Base-by-base conservation (phyloP, 2,888 invertebrate genomes). In the Caenorhabditis becei region DNA sequence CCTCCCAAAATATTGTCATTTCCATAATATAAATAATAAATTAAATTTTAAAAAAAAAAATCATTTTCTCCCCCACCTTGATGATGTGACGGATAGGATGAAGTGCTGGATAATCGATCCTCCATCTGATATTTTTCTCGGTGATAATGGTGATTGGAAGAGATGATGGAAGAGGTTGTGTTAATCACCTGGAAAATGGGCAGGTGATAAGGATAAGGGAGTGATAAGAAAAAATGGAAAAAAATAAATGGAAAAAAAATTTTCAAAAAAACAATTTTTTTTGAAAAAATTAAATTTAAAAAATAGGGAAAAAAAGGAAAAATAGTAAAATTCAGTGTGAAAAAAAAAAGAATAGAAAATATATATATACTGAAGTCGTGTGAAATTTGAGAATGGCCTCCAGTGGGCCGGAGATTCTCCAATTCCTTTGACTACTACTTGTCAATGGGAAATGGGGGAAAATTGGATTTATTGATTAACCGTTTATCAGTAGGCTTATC, bases 81-180 rank as follows among this genome's bases (percentile, higher is more conserved):
- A 61, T n/a, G n/a, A 77, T 77, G 67, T 24, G 67, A 67, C 23
- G 61, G 35, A 56, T 77, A 77, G n/a, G 61, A 53, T 1, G 77
- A 72, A 8, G 72, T 63, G 11, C 56, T 72, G 63, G 72, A 72
- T 72, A 72, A 62, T 77, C 77, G 77, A n/a, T 77, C 77, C 61
- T 77, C 77, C 77, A 77, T 77, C 28, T 53, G 61, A 32, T 10
- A 4, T 10, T 32, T 32, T 7, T 32, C n/a, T 44, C 44, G 44
- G 44, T 44, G 44, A 14, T 8, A 18, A 44, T 26, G 35, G 32
- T 32, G 32, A 32, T 32, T 7, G 10, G 32, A 32, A 10, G 32
- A n/a, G n/a, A n/a, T n/a, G n/a, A n/a, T n/a, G n/a, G n/a, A 32
- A 16, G 10, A 16, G 44, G 47, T 67, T 56, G 23, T 44, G 24